Evolutionary conservation across 2,888 invertebrate genomes (phyloP), one percentile per base, ranked within the genome.

Genomic region (Drosophila helvetica): DNA sequence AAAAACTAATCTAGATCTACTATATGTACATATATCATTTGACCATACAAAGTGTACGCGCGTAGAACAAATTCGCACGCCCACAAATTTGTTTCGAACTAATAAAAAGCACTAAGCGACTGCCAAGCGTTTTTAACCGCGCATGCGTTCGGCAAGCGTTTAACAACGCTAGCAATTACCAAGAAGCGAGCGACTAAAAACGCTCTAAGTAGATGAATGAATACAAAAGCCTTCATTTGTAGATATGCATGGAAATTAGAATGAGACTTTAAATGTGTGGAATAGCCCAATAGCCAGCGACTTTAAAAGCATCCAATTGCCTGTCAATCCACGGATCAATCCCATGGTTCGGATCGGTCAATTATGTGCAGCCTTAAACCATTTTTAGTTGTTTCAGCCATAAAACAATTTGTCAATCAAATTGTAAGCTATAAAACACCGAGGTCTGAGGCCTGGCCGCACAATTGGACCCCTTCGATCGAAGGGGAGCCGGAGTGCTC

Each of bases 361-460:
- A 69, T 84, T 78, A 80, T 74, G 75, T 61, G 56, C 65, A 83
- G 61, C 75, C 83, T 79, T 75, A 79, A 70, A 88, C 62, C 65
- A 71, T 61, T 79, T 69, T 64, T 52, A 56, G 54, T 60, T 51
- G 54, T 33, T 65, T 51, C 46, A 47, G 46, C 30, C 61, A 27
- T 27, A 50, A 74, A 75, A 68, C 68, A 80, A 85, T 86, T 83
- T 88, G 88, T 83, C 88, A 83, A 86, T 88, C 83, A 84, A 64
- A 70, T 70, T 54, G 65, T 62, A 22, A 57, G 47, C 58, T 33
- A 72, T 57, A 25, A 64, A 70, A 59, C n/a, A 19, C 17, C 50
- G 50, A 59, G 45, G 50, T 60, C 51, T 19, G 38, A 38, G 38
- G 15, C 15, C 38, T 38, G 38, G 52, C 45, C 18, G 25, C 57